Conservation (phyloP, 23 tunicate species). For the Trididemnum nubilum region DNA sequence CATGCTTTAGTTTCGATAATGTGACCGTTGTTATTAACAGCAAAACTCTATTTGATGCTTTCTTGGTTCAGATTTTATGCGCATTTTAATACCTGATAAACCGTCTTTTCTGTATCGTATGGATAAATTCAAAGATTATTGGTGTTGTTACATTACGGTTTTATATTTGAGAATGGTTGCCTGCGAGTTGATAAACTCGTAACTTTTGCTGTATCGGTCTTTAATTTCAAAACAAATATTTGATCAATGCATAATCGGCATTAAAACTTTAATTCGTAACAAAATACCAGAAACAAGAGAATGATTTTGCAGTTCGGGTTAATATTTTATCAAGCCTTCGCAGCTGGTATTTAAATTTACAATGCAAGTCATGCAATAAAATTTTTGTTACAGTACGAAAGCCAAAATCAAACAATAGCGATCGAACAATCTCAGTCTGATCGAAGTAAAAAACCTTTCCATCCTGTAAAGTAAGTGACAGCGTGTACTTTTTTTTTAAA, state of each 20-base stretch:
- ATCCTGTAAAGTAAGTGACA: conserved; percentile 84
- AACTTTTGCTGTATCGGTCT: no score
- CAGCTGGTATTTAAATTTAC: not conserved
- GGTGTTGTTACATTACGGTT: no score
- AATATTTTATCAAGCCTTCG: not conserved
- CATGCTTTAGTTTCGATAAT: no score
- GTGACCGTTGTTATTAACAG: no score
- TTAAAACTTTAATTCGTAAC: not conserved
- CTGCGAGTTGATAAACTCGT: no score
- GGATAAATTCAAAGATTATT: no score
- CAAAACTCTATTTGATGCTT: no score
- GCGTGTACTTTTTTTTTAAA: no score
- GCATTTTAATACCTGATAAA: no score
- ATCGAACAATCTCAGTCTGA: conserved; percentile 98
- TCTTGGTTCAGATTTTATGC: no score
- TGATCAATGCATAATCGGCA: not conserved
- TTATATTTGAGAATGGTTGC: no score
- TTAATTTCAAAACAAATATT: not conserved
- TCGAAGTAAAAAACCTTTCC: conserved; percentile 93
- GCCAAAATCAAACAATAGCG: conserved; percentile 82
- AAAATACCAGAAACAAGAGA: not conserved
- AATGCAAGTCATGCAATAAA: not conserved
- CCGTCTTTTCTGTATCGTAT: no score
- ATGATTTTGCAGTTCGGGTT: not conserved
- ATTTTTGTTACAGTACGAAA: conserved; percentile 74